A percentile compares a stretch with the other conserved stretches of the same genome.
Evolutionary conservation across 2,888 invertebrate genomes (phyloP).

Genomic region (Acanthococcus lagerstroemiae): DNA sequence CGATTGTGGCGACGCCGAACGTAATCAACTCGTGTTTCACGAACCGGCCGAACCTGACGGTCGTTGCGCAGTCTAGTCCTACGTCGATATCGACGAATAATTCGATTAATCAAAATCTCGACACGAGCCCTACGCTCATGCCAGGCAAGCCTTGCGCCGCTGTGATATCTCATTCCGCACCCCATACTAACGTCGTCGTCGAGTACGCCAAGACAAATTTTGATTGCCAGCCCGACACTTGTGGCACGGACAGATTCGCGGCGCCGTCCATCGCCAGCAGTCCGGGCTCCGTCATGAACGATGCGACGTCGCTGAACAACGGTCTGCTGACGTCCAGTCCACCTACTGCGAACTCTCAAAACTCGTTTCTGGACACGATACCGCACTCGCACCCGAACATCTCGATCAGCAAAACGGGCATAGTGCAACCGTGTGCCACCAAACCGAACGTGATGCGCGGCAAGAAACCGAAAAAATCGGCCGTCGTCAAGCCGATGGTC

Average conservation of each 20-base stretch:
- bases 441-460: constrained; percentile 23
- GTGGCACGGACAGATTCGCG: neutral
- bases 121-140: constrained; percentile 2
- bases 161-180: constrained; percentile 31
- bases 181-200: constrained; percentile 5
- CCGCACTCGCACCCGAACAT: constrained; percentile 38
- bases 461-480: constrained; percentile 36
- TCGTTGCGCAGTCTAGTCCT: constrained; percentile 36
- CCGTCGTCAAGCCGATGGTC: constrained; percentile 39
- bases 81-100: constrained; percentile 6
- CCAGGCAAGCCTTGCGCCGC: constrained; percentile 32
- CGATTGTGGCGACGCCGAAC: constrained; percentile 19
- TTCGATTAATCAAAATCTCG: neutral
- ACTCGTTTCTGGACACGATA: constrained; percentile 38
- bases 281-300: neutral
- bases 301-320: neutral
- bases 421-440: constrained; percentile 31
- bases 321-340: constrained; percentile 16
- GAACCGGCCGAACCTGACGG: constrained; percentile 39
- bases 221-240: neutral
- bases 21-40: constrained; percentile 44
- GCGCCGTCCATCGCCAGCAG: neutral
- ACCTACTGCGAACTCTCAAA: constrained; percentile 17
- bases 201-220: neutral
- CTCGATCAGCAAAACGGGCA: constrained; percentile 37